These are phyloP conservation scores for Alethe castanea DNA, from an alignment of 2,113 vertebrate genomes.

Conservation along the genomic window DNA sequence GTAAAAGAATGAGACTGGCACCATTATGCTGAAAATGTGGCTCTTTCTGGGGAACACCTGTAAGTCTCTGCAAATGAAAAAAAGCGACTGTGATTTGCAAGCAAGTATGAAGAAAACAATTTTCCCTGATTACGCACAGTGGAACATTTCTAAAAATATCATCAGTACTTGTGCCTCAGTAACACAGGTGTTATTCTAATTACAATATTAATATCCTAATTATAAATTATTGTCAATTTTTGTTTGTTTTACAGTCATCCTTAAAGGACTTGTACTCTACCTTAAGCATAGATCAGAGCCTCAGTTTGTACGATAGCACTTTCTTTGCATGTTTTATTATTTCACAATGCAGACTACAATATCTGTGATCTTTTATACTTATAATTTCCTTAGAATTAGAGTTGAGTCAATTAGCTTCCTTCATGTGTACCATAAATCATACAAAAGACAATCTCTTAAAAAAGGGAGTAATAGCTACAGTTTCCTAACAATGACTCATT, in stretches of 20 bases:
- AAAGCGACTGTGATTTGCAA: neutral
- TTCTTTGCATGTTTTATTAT: neutral
- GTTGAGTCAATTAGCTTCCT: neutral
- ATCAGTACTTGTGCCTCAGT: neutral
- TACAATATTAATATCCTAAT: neutral
- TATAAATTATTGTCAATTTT: neutral
- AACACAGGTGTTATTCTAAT: neutral
- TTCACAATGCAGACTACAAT: neutral
- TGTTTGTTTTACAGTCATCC: neutral
- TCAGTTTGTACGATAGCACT: neutral
- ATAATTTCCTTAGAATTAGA: neutral
- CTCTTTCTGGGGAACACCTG: neutral
- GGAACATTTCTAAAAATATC: neutral
- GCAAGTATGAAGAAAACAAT: neutral
- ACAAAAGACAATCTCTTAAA: neutral
- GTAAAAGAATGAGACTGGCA: neutral
- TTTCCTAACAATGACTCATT: neutral
- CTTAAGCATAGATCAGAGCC: neutral
- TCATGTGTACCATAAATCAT: neutral
- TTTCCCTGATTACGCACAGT: neutral
- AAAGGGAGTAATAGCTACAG: neutral
- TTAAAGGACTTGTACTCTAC: neutral
- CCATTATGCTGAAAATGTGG: neutral
- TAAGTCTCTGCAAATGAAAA: neutral
- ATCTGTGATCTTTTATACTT: neutral